Evolutionary conservation across 2,113 vertebrate species (phyloP), one percentile per base, ranked within the genome.

Genomic region (Fregetta grallaria): DNA sequence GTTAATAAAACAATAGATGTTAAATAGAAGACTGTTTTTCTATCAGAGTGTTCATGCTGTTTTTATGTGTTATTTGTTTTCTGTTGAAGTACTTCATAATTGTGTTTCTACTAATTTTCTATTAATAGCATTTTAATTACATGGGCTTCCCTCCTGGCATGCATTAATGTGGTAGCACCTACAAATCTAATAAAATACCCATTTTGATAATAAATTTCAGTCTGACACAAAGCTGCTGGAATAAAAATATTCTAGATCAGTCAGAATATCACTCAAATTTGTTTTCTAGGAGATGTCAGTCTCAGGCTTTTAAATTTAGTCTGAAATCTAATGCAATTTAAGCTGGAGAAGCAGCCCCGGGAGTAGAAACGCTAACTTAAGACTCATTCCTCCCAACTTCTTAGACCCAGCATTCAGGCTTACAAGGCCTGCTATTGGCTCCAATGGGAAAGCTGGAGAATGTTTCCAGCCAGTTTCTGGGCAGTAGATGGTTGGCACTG

Each of bases 51-150:
- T 32, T 89, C 52, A 34, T 12, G 21, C n/a, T 80, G 26, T 0
- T 53, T 81, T 86, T 85, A 34, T 45, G 27, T 78, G 17, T 58
- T 91, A 22, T 23, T 83, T 94, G 38, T 90, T 91, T 91, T 74
- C 56, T 68, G 36, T 70, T 81, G 23, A 78, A 96, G n/a, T 59
- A 52, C 63, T 81, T 66, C 16, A 34, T 92, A 96, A 85, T 47
- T 59, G 32, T 86, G 25, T 80, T 94, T 90, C 34, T 72, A 44
- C 27, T 90, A 27, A 68, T 91, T 77, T 78, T 82, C 49, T 89
- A 52, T 94, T 92, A 40, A 90, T 63, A n/a, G n/a, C 27, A 52
- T 42, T 89, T 87, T 91, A 91, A 95, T 94, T 84, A 68, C 65
- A 65, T 68, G 40, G 34, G 26, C n/a, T 94, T 84, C 29, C 50